These are phyloP conservation scores for Thalassoma bifasciatum DNA, from an alignment of 2,113 vertebrate species.

Conservation along the genomic window DNA sequence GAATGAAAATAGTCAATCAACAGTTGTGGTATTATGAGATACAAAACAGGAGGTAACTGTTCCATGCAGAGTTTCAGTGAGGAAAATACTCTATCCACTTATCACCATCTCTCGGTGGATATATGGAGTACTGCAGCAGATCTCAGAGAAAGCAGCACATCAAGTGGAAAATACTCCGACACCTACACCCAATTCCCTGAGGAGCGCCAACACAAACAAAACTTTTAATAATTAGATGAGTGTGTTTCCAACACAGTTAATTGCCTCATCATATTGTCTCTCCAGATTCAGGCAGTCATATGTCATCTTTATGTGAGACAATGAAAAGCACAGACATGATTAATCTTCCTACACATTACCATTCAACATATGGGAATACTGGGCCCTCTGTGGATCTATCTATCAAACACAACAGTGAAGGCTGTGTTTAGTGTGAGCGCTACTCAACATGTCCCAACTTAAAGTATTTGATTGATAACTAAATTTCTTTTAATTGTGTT, in stretches of 20 bases:
- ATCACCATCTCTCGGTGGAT: constrained; percentile 13
- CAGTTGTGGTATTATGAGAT: constrained; percentile 13
- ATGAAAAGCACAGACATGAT: constrained; percentile 53
- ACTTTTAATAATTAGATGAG: constrained; percentile 61
- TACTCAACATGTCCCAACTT: constrained; percentile 26
- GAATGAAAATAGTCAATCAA: neutral
- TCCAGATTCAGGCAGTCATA: constrained; percentile 49
- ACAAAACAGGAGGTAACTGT: constrained; percentile 5
- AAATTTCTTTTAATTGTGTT: constrained; percentile 29
- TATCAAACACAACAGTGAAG: constrained; percentile 8
- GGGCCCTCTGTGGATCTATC: constrained; percentile 11
- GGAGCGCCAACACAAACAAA: constrained; percentile 48
- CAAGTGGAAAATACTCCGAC: constrained; percentile 38
- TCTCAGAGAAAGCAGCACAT: constrained; percentile 37
- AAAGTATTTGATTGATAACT: constrained; percentile 34
- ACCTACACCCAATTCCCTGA: constrained; percentile 40
- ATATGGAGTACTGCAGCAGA: constrained; percentile 13
- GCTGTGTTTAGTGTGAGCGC: constrained; percentile 19
- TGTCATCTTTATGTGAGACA: constrained; percentile 62
- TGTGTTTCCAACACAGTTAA: constrained; percentile 52
- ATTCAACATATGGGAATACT: constrained; percentile 11
- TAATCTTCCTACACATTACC: constrained; percentile 51
- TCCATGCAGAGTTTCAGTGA: neutral
- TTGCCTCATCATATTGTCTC: constrained; percentile 66
- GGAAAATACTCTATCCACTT: constrained; percentile 13